Conservation (phyloP, 2,888 invertebrate species). For the Lacanobia wlatinum region DNA sequence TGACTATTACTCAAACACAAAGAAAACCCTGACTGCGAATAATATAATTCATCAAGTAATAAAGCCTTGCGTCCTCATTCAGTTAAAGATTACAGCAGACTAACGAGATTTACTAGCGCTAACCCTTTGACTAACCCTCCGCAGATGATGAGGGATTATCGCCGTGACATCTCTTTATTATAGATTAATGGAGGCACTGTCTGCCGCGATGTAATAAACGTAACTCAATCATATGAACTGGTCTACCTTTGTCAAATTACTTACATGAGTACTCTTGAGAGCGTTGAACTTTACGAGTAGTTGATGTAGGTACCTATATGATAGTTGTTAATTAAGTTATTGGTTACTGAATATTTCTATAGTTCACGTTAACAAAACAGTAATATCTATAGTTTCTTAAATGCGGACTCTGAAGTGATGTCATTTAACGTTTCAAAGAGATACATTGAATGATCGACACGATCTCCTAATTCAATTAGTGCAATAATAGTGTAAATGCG, state of each 20-base stretch:
- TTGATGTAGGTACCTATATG: neutral
- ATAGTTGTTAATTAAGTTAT: constrained; percentile 1
- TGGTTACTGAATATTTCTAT: neutral
- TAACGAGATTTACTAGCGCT: constrained; percentile 17
- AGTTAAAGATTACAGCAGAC: constrained; percentile 18
- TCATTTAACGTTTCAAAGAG: too few relatives aligned
- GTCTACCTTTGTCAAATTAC: constrained; percentile 27
- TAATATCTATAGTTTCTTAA: neutral
- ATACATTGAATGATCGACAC: too few relatives aligned
- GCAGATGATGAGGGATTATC: constrained; percentile 31
- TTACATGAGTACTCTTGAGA: neutral
- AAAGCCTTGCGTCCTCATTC: constrained; percentile 1
- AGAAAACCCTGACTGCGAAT: neutral
- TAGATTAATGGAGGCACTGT: constrained; percentile 17
- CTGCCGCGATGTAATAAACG: constrained; percentile 10
- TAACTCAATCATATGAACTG: constrained; percentile 23
- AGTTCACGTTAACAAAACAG: neutral
- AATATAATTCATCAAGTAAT: constrained; percentile 23
- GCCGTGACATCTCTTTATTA: constrained; percentile 17
- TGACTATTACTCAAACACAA: neutral
- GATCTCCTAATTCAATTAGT: too few relatives aligned
- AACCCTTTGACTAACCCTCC: constrained; percentile 4
- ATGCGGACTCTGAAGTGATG: too few relatives aligned
- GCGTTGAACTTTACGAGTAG: constrained; percentile 5
- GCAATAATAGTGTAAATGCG: too few relatives aligned